phyloP scores from a whole-genome alignment of 1,140 invertebrate genomes.

The Caenorhabditis tropicalis region DNA sequence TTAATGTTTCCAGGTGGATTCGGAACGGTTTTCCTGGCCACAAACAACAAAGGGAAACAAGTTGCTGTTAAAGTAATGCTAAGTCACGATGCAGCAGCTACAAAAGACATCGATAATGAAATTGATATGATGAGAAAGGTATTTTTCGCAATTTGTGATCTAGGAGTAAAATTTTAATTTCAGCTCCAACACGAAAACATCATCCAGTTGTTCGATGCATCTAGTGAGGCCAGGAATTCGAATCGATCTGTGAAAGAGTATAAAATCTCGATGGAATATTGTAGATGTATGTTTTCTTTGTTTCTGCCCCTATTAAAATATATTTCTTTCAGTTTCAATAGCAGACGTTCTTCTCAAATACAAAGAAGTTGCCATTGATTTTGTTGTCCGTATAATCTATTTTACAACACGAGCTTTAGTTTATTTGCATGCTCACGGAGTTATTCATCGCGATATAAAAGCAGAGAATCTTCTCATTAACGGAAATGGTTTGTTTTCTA shows the following conservation, averaged over 20 bases:
- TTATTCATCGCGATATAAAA: slow-evolving; percentile 26
- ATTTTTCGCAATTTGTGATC: too few relatives aligned
- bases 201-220: slow-evolving; percentile 21
- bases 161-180: too few relatives aligned
- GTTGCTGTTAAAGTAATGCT: slow-evolving; percentile 13
- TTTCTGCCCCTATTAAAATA: neutral
- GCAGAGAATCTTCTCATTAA: slow-evolving; percentile 39
- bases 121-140: slow-evolving; percentile 28
- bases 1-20: neutral
- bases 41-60: slow-evolving; percentile 16
- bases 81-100: slow-evolving; percentile 25
- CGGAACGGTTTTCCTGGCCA: neutral
- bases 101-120: slow-evolving; percentile 32
- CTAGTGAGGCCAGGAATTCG: neutral
- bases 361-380: slow-evolving; percentile 4
- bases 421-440: slow-evolving; percentile 1
- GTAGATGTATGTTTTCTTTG: neutral
- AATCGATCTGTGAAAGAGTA: slow-evolving; percentile 23
- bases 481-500: slow-evolving; percentile 6
- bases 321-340: neutral
- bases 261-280: slow-evolving; percentile 26
- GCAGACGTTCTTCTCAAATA: neutral
- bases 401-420: slow-evolving; percentile 8
- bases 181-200: slow-evolving; percentile 22
- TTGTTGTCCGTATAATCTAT: slow-evolving; percentile 36